phyloP scores from a whole-genome alignment of 2,888 invertebrate species.

The Parnassius mnemosyne region DNA sequence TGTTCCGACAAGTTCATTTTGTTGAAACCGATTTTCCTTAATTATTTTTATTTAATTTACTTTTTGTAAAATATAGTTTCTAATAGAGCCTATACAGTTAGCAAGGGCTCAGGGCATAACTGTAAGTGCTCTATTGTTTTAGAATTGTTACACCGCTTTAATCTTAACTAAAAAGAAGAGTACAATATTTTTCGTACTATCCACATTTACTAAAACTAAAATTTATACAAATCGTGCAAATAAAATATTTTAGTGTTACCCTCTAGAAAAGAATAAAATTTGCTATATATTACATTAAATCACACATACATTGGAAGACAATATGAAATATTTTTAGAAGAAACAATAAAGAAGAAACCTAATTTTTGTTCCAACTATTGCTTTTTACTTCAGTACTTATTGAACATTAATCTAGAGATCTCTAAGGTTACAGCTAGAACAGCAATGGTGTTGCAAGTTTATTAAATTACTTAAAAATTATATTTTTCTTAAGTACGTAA shows the following conservation, averaged over 20 bases:
- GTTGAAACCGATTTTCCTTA: constrained; percentile 3
- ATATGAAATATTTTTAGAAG: constrained; percentile 54
- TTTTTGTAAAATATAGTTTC: neutral
- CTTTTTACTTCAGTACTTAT: constrained; percentile 58
- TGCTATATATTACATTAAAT: constrained; percentile 46
- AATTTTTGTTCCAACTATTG: constrained; percentile 52
- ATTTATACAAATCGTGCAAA: constrained; percentile 24
- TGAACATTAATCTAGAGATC: neutral
- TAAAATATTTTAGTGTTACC: constrained; percentile 33
- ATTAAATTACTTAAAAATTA: constrained; percentile 43
- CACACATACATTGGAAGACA: constrained; percentile 76
- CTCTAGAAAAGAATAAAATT: constrained; percentile 28
- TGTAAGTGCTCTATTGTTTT: constrained; percentile 22
- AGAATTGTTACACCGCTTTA: constrained; percentile 59
- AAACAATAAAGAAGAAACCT: constrained; percentile 34
- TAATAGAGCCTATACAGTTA: constrained; percentile 20
- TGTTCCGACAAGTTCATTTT: constrained; percentile 6
- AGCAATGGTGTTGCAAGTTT: constrained; percentile 66
- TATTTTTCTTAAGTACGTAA: constrained; percentile 33
- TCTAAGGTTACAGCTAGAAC: constrained; percentile 37
- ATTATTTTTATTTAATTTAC: neutral
- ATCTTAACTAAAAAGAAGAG: neutral
- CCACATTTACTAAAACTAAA: constrained; percentile 10
- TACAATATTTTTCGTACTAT: too few species aligned
- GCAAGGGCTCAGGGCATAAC: constrained; percentile 25